A percentile compares a stretch with the other conserved stretches of the same genome.
Evolutionary conservation across 2,113 vertebrate species (phyloP).

Genomic region (Pedionomus torquatus): DNA sequence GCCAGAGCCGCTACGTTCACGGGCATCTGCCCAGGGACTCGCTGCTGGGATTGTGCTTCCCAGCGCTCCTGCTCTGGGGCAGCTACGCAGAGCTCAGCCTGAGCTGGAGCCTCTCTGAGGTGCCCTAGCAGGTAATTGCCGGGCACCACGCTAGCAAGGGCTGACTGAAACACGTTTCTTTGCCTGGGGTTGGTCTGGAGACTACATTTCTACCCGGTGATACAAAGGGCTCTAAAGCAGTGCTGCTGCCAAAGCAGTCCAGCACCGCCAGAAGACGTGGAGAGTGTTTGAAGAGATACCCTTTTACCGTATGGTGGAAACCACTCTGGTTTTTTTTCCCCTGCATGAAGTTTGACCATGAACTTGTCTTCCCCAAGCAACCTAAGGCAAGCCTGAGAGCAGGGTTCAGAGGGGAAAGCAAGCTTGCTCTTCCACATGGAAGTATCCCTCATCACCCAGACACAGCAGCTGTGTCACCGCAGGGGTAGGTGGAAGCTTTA

Average conservation of each 20-base stretch:
- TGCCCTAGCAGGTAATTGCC: neutral
- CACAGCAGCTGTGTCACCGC: neutral
- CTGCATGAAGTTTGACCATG: neutral
- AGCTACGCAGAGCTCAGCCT: neutral
- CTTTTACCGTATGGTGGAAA: neutral
- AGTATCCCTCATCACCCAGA: neutral
- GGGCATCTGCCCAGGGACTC: neutral
- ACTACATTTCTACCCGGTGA: neutral
- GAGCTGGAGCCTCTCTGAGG: neutral
- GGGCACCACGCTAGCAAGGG: neutral
- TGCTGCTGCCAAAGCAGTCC: neutral
- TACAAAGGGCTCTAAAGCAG: neutral
- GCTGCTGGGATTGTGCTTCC: neutral
- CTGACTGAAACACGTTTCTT: neutral
- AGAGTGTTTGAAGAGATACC: neutral
- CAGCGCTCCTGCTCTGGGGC: neutral
- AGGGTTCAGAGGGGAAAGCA: neutral
- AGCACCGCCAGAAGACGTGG: neutral
- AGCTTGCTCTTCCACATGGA: neutral
- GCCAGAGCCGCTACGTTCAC: fast-evolving
- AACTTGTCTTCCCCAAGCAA: neutral
- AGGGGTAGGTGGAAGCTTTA: neutral
- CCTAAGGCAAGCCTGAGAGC: neutral
- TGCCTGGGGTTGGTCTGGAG: neutral
- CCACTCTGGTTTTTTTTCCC: fast-evolving